Conservation (phyloP, 2,113 vertebrate genomes). For the Grantiella picta region DNA sequence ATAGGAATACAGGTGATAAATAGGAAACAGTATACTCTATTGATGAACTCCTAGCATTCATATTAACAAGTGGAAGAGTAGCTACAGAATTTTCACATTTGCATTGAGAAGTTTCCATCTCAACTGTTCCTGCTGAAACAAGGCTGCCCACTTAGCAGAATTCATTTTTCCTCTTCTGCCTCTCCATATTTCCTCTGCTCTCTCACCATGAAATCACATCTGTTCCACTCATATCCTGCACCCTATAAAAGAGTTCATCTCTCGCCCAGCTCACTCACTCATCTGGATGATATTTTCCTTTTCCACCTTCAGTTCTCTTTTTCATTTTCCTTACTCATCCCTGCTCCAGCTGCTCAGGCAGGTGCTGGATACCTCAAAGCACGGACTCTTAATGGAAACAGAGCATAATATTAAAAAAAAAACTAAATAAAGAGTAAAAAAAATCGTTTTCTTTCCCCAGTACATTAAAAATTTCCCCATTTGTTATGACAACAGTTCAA, state of each 20-base stretch:
- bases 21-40: conserved; percentile 24
- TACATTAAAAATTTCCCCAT: not conserved
- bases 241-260: not conserved
- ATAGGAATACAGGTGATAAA: not conserved
- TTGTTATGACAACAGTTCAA: not conserved
- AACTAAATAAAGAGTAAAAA: not conserved
- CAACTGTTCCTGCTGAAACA: not conserved
- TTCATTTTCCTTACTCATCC: not conserved
- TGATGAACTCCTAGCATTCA: conserved; percentile 20
- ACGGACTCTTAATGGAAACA: not conserved
- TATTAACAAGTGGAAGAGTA: conserved; percentile 20
- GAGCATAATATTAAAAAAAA: not conserved
- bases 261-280: not conserved
- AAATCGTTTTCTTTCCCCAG: not conserved
- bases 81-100: not conserved
- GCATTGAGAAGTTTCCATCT: not conserved
- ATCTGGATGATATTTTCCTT: not conserved
- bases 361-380: not conserved
- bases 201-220: not conserved
- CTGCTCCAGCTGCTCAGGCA: not conserved
- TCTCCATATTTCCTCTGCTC: not conserved
- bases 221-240: not conserved
- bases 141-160: not conserved
- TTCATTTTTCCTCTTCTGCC: not conserved
- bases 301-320: not conserved